Conservation (phyloP, 2,888 invertebrate species). For the Drosophila kambysellisi region DNA sequence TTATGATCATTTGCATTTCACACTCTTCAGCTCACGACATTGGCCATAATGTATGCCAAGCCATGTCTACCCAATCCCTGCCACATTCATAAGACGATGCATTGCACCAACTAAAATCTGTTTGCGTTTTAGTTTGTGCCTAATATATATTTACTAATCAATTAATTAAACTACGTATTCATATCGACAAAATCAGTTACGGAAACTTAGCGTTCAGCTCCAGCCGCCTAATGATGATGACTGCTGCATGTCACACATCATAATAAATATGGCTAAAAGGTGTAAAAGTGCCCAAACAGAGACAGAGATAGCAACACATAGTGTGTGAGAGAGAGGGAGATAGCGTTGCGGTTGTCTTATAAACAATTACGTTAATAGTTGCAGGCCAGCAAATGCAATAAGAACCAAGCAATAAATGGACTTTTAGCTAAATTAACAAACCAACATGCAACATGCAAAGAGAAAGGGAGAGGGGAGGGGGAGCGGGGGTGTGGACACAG, state of each 20-base stretch:
- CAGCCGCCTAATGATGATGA: slow-evolving; percentile 61
- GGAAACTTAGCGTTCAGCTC: not conserved
- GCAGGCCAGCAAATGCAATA: slow-evolving; percentile 43
- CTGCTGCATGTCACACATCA: slow-evolving; percentile 66
- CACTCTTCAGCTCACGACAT: not conserved
- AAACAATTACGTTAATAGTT: slow-evolving; percentile 71
- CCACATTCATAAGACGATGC: not conserved
- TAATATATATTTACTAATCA: not conserved
- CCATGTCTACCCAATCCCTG: not conserved
- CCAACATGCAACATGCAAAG: slow-evolving; percentile 26
- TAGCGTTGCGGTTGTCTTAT: slow-evolving; percentile 24
- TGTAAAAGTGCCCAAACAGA: slow-evolving; percentile 33
- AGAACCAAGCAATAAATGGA: slow-evolving; percentile 73
- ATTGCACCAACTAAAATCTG: not conserved
- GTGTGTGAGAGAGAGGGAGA: not conserved
- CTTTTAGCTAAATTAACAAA: slow-evolving; percentile 80
- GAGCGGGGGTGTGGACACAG: not conserved
- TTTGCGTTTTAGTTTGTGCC: not conserved
- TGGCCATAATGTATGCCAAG: not conserved
- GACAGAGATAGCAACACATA: not conserved
- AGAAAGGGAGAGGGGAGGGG: not conserved
- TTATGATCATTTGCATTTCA: slow-evolving; percentile 7
- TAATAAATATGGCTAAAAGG: slow-evolving; percentile 58
- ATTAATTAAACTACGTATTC: not conserved
- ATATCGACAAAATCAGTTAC: not conserved